These are phyloP conservation scores for Oligia strigilis DNA, from an alignment of 2,888 invertebrate species.

Conservation along the genomic window DNA sequence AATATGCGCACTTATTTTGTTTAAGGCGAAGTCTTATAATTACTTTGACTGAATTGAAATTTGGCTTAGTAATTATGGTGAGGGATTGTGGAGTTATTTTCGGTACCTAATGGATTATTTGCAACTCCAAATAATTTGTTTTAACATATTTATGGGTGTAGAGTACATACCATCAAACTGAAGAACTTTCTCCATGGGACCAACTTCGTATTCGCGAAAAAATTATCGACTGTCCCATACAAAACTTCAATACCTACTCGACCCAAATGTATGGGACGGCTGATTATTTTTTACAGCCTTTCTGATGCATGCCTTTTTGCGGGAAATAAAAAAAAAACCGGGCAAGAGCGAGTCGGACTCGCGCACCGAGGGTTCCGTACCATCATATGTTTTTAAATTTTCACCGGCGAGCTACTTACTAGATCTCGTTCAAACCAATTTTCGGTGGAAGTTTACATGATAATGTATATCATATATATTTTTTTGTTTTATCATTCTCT, in stretches of 20 bases:
- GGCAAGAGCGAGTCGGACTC: too few species aligned
- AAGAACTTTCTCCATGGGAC: background rate
- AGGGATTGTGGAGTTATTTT: background rate
- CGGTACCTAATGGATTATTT: conserved; percentile 13
- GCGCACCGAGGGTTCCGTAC: too few species aligned
- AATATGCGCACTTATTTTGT: conserved; percentile 68
- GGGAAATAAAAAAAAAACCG: too few species aligned
- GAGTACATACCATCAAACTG: background rate
- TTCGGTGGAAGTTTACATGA: too few species aligned
- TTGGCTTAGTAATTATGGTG: conserved; percentile 33
- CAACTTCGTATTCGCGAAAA: too few species aligned
- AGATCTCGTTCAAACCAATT: too few species aligned
- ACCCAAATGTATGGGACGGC: background rate
- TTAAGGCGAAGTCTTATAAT: conserved; percentile 61
- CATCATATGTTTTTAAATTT: too few species aligned
- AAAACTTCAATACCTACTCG: background rate
- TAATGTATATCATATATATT: too few species aligned
- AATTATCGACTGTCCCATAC: background rate
- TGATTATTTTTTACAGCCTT: background rate
- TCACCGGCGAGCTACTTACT: too few species aligned
- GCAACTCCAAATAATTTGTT: conserved; percentile 9
- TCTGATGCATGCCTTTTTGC: background rate
- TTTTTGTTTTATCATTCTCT: too few species aligned
- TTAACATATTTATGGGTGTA: background rate
- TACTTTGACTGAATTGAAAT: conserved; percentile 60